A percentile compares a stretch with the other conserved stretches of the same genome.
Conservation (phyloP, 37 sponge, comb jelly and placozoan species). For the Amphimedon queenslandica region DNA sequence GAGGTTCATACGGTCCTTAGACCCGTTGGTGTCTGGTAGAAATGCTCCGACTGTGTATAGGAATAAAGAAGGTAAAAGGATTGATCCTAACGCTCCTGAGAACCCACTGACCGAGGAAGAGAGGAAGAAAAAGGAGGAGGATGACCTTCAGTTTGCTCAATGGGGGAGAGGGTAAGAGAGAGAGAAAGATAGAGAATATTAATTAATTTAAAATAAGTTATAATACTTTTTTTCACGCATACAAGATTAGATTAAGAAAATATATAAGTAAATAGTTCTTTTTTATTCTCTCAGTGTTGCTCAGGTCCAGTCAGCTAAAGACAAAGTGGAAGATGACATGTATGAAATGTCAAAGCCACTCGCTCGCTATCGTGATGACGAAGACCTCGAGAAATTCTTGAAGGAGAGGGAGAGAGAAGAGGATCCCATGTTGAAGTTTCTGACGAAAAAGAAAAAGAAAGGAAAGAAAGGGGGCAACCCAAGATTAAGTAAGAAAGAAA, state of each 20-base stretch:
- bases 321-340: constrained; percentile 61
- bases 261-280: neutral
- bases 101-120: constrained; percentile 54
- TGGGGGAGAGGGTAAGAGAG: constrained; percentile 97
- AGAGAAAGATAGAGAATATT: too few relatives aligned
- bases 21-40: constrained; percentile 35
- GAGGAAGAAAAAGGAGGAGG: constrained; percentile 57
- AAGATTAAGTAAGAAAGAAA: constrained; percentile 11
- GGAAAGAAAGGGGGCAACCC: constrained; percentile 31
- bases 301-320: constrained; percentile 52
- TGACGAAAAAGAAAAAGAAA: constrained; percentile 65
- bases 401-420: constrained; percentile 69
- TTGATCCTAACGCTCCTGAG: constrained; percentile 65
- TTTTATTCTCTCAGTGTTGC: constrained; percentile 54
- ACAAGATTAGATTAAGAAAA: too few relatives aligned
- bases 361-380: constrained; percentile 89
- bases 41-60: constrained; percentile 78
- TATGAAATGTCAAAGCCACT: constrained; percentile 95
- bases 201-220: too few relatives aligned
- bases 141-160: constrained; percentile 62
- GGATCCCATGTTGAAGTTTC: constrained; percentile 86
- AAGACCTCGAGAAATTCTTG: constrained; percentile 78
- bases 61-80: constrained; percentile 73
- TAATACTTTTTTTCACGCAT: too few relatives aligned
- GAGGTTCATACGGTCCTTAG: constrained; percentile 24